A percentile compares a stretch with the other conserved stretches of the same genome.
Evolutionary conservation across 2,888 invertebrate genomes (phyloP).

Genomic region (Xanthostigma xanthostigma): DNA sequence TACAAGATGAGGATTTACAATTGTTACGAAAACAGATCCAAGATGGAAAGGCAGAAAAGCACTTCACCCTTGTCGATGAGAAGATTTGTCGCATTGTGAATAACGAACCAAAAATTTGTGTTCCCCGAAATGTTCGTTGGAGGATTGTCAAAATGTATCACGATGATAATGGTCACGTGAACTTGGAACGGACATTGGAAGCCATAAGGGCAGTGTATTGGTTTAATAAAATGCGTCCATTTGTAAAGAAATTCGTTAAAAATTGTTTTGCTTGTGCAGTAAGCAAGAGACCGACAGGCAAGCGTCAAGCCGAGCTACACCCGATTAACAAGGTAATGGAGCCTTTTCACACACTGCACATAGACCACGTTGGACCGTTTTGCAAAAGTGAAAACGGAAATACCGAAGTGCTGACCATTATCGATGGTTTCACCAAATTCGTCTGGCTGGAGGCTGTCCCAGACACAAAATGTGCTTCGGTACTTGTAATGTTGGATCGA

Average conservation of each 20-base stretch:
- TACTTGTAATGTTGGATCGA: neutral
- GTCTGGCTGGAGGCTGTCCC: slow-evolving; percentile 6
- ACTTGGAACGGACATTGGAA: slow-evolving; percentile 3
- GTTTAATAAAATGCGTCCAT: slow-evolving; percentile 5
- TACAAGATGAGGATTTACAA: slow-evolving; percentile 5
- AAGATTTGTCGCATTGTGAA: neutral
- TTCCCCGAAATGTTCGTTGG: slow-evolving; percentile 9
- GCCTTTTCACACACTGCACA: slow-evolving; percentile 4
- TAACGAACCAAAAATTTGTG: slow-evolving; percentile 5
- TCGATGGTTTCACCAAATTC: slow-evolving; percentile 6
- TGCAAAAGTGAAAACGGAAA: slow-evolving; percentile 2
- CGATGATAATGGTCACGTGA: slow-evolving; percentile 8
- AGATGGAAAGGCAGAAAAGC: neutral
- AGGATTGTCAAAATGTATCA: slow-evolving; percentile 9
- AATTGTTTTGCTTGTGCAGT: slow-evolving; percentile 1
- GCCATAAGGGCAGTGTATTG: slow-evolving; percentile 2
- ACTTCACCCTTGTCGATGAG: neutral
- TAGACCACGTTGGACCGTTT: slow-evolving; percentile 5
- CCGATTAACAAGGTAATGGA: neutral
- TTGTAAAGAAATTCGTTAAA: slow-evolving; percentile 3
- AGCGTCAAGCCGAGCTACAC: neutral
- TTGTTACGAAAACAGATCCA: neutral
- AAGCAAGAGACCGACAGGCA: neutral
- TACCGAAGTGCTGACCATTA: neutral
- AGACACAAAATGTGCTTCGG: neutral